Base-by-base conservation (phyloP, 64 coral and sea anemone species). In the Astreopora myriophthalma region DNA sequence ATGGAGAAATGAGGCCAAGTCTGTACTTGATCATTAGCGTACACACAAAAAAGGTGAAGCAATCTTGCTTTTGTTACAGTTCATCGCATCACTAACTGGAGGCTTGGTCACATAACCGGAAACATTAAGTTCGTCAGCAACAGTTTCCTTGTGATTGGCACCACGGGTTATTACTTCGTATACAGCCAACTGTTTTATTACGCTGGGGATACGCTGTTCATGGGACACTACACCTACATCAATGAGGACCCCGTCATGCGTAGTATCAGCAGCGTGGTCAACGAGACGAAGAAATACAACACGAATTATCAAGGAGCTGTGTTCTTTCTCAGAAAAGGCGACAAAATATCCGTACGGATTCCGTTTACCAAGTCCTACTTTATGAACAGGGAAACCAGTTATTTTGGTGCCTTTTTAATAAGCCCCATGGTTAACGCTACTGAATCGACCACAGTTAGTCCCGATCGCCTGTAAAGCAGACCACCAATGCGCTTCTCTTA, bases 1-100 rank as follows among this genome's bases (percentile, higher is more conserved):
- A n/a, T n/a, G n/a, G n/a, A n/a, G n/a, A n/a, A n/a, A n/a, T n/a
- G n/a, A n/a, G n/a, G n/a, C n/a, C n/a, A n/a, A n/a, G n/a, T n/a
- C n/a, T n/a, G n/a, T n/a, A n/a, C n/a, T n/a, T n/a, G n/a, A n/a
- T n/a, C n/a, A n/a, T n/a, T n/a, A n/a, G n/a, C n/a, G n/a, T n/a
- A n/a, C n/a, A n/a, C n/a, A n/a, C n/a, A n/a, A n/a, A n/a, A n/a
- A n/a, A n/a, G n/a, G n/a, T n/a, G n/a, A n/a, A n/a, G n/a, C n/a
- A 11, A 6, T 83, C 52, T 64, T 65, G 20, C 71, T 92, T 63
- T 44, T 42, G 17, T 22, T 20, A 48, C 66, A 92, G 90, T 92
- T 76, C 90, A 92, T n/a, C 90, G 82, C 17, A 73, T 92, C 49
- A 85, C 90, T 5, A 92, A 92, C 71, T 92, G 90, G 90, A 92